Base-by-base conservation (phyloP, 2,113 vertebrate species). In the Protomyctophum bolini region DNA sequence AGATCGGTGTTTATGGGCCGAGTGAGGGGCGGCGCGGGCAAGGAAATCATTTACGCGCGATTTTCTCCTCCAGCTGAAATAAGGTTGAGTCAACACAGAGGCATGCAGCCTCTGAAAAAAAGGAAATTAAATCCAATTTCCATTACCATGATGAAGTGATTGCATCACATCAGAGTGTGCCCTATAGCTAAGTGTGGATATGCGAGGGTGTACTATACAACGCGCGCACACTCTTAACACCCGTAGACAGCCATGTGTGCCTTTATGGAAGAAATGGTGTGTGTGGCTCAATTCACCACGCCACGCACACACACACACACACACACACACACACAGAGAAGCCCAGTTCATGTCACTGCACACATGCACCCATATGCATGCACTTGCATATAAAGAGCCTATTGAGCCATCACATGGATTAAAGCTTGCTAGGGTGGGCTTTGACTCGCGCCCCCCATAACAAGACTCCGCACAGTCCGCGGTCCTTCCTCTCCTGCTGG, bases 51-150 rank as follows among this genome's bases (percentile, higher is more conserved):
- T 91, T 79, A 74, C 62, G 59, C 21, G 66, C 79, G 73, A 41
- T 83, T 80, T 87, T 71, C 57, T 67, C 80, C 87, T 83, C 60
- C 60, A 4, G 70, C 80, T 68, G 56, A 79, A 61, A 65, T 69
- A 68, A 77, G 72, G 65, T 63, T 67, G 84, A 86, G 76, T 83
- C 61, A 83, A 82, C 51, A 8, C 59, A 62, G 21, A 21, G 21
- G 21, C 21, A 21, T 21, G 3, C 65, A 60, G 58, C 58, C 1
- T 63, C 77, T 70, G 63, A 83, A 82, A 41, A 70, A 75, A 72
- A 67, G 78, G 81, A 75, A 88, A 87, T 89, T 72, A 81, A 87
- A 90, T 87, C 75, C 80, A 80, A 82, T 86, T 86, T 80, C 77
- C 71, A 85, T 83, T 83, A 75, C 72, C 76, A 79, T 87, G 81